Evolutionary conservation across 1,140 invertebrate genomes (phyloP).

Genomic region (Macrotrachela quadricornifera): DNA sequence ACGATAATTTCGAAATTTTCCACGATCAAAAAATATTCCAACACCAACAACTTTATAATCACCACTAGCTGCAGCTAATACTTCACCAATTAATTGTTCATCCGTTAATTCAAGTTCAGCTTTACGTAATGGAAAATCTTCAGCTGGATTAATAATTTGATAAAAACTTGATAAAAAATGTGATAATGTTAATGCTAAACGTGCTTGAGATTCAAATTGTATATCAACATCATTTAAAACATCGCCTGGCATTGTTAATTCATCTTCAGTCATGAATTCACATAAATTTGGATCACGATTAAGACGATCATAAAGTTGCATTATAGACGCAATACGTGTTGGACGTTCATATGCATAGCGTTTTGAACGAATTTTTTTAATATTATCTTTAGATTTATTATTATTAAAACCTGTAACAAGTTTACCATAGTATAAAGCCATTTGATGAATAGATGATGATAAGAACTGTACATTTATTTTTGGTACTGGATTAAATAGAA

Average conservation of each 20-base stretch:
- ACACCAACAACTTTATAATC: conserved; percentile 66
- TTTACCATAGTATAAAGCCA: no score
- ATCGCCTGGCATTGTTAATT: conserved; percentile 22
- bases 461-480: no score
- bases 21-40: conserved; percentile 76
- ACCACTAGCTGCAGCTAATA: conserved; percentile 69
- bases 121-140: conserved; percentile 36
- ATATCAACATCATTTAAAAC: conserved; percentile 58
- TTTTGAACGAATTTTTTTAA: not conserved
- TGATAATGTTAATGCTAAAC: conserved; percentile 72
- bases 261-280: conserved; percentile 2
- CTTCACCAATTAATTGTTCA: conserved; percentile 34
- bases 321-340: not conserved
- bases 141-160: conserved; percentile 72
- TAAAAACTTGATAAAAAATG: conserved; percentile 84
- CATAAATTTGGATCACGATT: not conserved
- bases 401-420: no score
- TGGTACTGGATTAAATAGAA: no score
- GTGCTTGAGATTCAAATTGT: conserved; percentile 77
- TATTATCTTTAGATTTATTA: no score
- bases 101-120: conserved; percentile 22
- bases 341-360: conserved; percentile 1
- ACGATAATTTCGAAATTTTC: conserved; percentile 51
- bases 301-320: not conserved
- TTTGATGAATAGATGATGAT: no score